Evolutionary conservation across 2,113 vertebrate species (phyloP), one percentile per base, ranked within the genome.

Genomic region (Anarhynchus alexandrinus): DNA sequence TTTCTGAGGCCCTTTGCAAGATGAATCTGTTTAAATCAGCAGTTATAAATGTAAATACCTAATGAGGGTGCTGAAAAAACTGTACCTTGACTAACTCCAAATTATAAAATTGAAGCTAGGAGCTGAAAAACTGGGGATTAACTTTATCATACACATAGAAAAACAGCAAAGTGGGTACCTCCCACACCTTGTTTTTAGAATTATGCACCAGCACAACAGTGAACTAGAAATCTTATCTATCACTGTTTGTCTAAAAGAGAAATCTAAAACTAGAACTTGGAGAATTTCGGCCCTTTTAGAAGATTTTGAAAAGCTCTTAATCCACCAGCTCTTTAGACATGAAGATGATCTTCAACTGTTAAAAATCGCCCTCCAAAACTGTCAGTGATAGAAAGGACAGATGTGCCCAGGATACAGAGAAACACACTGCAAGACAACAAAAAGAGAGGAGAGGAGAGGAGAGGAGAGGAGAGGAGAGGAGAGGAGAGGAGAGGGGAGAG

Each of bases 11-110:
- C 62, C 15, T 89, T 17, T 45, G 47, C 61, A 88, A 89, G 66
- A 34, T 86, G 51, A 42, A 73, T 82, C 36, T 91, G 62, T 82
- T 91, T 88, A 82, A 94, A 86, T 88, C 87, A 94, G 82, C 74
- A 94, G 67, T 77, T 80, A 73, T 19, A 93, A 84, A 43, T 38
- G 26, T 52, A 43, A 93, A 89, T 45, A 85, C 18, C 30, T 73
- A 86, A 95, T 36, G 38, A 94, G 23, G 12, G n/a, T 90, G 47
- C 54, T 65, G 83, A 92, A 84, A 5, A 78, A 84, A 86, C 51
- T 32, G 13, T 58, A 66, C 62, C 85, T 59, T 40, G 34, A 92
- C 54, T 80, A 83, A 55, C 21, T 80, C 11, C 25, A 80, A 94
- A 82, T 66, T 59, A 69, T 15, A 73, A 86, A 82, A 85, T 10